phyloP scores from a whole-genome alignment of 2,888 invertebrate genomes.

The Coleophora flavipennella region DNA sequence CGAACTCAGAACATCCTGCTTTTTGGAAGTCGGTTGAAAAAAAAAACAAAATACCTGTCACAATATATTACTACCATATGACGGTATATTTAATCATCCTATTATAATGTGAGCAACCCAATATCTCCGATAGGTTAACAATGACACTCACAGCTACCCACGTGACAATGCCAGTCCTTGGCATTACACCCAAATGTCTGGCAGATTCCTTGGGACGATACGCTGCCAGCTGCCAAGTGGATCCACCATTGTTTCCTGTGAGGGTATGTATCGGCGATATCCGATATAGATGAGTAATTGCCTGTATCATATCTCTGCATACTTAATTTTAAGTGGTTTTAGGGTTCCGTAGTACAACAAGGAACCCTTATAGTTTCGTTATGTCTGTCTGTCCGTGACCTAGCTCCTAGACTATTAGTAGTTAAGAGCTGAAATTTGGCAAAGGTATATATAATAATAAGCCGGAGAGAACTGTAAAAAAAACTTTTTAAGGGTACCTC shows the following conservation, averaged over 20 bases:
- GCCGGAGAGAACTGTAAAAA: no score
- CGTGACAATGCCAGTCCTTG: slow-evolving; percentile 47
- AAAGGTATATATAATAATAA: no score
- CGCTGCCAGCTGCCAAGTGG: slow-evolving; percentile 9
- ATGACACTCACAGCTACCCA: slow-evolving; percentile 59
- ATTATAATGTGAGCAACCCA: slow-evolving; percentile 32
- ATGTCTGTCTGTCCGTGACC: no score
- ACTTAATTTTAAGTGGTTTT: no score
- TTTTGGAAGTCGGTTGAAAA: no score
- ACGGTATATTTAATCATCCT: slow-evolving; percentile 27
- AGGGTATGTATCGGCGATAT: slow-evolving; percentile 36
- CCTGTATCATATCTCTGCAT: not conserved
- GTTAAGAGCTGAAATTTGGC: no score
- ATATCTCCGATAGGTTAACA: slow-evolving; percentile 48
- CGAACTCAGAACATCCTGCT: no score
- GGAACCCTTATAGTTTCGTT: no score
- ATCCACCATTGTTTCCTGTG: slow-evolving; percentile 41
- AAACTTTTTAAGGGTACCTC: no score
- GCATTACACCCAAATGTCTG: slow-evolving; percentile 56
- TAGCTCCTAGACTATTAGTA: no score
- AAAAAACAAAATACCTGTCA: not conserved
- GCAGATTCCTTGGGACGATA: slow-evolving; percentile 58
- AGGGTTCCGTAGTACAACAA: no score
- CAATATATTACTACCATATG: not conserved
- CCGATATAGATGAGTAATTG: slow-evolving; percentile 35